Percentiles rank a stretch among this genome's conserved stretches.
These are phyloP conservation scores for Linnaemya tessellans DNA, from an alignment of 2,888 invertebrate genomes.

Conservation along the genomic window DNA sequence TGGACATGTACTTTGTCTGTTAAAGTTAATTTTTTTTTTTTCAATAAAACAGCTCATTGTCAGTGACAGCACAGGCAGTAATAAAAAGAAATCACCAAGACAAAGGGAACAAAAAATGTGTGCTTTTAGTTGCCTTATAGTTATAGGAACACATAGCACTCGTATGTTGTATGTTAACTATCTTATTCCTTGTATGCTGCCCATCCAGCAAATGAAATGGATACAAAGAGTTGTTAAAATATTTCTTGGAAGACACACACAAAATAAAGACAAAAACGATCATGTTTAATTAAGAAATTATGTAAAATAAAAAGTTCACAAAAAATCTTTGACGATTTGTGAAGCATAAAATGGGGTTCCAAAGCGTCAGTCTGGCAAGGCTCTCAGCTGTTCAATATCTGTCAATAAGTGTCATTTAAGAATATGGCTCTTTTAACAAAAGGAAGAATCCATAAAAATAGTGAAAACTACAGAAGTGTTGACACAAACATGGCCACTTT, in stretches of 20 bases:
- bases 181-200: constrained; percentile 21
- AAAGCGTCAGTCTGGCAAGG: too few species aligned
- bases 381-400: too few species aligned
- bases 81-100: constrained; percentile 28
- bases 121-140: constrained; percentile 26
- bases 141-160: neutral
- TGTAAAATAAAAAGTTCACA: too few species aligned
- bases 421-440: too few species aligned
- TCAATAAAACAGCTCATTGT: constrained; percentile 55
- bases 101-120: constrained; percentile 11
- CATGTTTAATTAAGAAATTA: too few species aligned
- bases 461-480: too few species aligned
- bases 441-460: too few species aligned
- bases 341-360: too few species aligned
- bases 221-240: constrained; percentile 49
- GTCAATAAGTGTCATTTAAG: too few species aligned
- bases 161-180: neutral
- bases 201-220: constrained; percentile 22
- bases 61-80: constrained; percentile 58
- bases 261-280: too few species aligned
- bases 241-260: constrained; percentile 7
- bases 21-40: neutral
- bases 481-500: too few species aligned
- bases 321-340: too few species aligned
- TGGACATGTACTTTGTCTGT: constrained; percentile 18